phyloP scores from a whole-genome alignment of 2,797 vertebrate species.

The Peromyscus attwateri region DNA sequence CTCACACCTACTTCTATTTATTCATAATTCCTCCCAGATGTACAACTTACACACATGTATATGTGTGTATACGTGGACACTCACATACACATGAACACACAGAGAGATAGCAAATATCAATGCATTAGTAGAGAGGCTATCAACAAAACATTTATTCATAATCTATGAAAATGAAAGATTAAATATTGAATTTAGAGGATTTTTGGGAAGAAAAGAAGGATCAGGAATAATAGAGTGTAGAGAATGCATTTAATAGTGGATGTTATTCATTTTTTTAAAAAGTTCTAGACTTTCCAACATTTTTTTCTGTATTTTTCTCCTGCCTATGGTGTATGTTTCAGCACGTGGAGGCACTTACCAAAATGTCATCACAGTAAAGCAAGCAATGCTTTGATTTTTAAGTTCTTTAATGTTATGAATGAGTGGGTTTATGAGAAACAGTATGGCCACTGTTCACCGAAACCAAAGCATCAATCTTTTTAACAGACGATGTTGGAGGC shows the following conservation, averaged over 20 bases:
- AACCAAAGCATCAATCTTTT: constrained; percentile 79
- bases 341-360: constrained; percentile 67
- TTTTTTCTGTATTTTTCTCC: constrained; percentile 64
- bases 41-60: background rate
- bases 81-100: background rate
- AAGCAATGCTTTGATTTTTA: constrained; percentile 79
- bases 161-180: constrained; percentile 47
- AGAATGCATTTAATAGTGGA: constrained; percentile 75
- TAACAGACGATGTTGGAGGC: constrained; percentile 75
- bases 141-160: constrained; percentile 45
- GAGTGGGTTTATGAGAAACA: constrained; percentile 71
- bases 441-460: constrained; percentile 74
- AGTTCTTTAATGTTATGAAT: constrained; percentile 79
- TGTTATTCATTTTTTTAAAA: constrained; percentile 34
- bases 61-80: background rate
- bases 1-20: constrained; percentile 81
- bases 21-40: constrained; percentile 66
- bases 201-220: constrained; percentile 54
- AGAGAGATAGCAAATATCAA: constrained; percentile 61
- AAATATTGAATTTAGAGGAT: constrained; percentile 69
- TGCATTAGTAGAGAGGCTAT: constrained; percentile 44
- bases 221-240: constrained; percentile 58
- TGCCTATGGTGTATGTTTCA: constrained; percentile 64
- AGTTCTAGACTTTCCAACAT: constrained; percentile 63
- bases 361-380: constrained; percentile 70